phyloP scores from a whole-genome alignment of 92 coral and sea anemone genomes.

The Montipora capitata region DNA sequence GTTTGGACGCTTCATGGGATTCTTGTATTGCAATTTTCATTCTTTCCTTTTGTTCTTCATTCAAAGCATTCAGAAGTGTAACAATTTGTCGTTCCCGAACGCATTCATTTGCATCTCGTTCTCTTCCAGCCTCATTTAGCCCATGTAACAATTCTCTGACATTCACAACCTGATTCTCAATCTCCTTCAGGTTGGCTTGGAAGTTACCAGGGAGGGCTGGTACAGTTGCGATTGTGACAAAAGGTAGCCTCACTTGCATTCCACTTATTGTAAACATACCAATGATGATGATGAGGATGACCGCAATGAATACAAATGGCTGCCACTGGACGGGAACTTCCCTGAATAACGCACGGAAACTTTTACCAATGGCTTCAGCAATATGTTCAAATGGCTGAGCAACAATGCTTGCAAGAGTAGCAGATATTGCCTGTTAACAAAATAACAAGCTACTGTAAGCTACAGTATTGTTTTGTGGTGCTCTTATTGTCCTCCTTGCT shows the following conservation, averaged over 20 bases:
- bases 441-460: too few relatives aligned
- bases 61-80: conserved; percentile 31
- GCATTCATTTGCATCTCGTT: conserved; percentile 26
- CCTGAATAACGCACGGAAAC: conserved; percentile 91
- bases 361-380: conserved; percentile 94
- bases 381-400: conserved; percentile 90
- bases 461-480: too few relatives aligned
- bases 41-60: conserved; percentile 13
- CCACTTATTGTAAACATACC: conserved; percentile 81
- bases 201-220: conserved; percentile 47
- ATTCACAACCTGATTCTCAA: conserved; percentile 53
- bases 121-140: conserved; percentile 12
- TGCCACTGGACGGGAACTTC: conserved; percentile 98
- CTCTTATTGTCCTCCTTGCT: too few relatives aligned
- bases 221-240: conserved; percentile 58
- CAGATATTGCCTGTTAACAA: conserved; percentile 87
- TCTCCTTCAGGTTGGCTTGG: conserved; percentile 43
- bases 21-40: neutral
- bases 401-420: conserved; percentile 85
- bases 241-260: conserved; percentile 72
- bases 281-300: conserved; percentile 68
- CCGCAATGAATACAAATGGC: conserved; percentile 86
- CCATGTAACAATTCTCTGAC: neutral
- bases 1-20: conserved; percentile 3
- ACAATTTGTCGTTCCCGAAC: neutral